Conservation (phyloP, 1,140 invertebrate species). For the Formica exsecta region DNA sequence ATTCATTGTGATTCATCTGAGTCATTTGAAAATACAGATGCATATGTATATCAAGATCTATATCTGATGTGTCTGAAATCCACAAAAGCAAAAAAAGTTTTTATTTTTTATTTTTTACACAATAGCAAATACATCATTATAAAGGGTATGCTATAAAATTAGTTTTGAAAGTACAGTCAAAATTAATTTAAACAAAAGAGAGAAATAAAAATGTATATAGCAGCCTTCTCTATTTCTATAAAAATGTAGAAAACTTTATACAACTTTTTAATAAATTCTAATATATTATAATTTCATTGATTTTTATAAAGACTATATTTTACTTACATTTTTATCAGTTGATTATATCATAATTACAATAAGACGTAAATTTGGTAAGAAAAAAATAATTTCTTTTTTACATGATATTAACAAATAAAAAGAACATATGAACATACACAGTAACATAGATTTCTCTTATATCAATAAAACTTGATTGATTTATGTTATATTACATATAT, state of each 20-base stretch:
- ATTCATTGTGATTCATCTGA: constrained; percentile 36
- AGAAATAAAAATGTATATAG: neutral
- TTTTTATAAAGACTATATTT: neutral
- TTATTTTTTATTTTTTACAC: constrained; percentile 12
- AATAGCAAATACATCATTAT: constrained; percentile 5
- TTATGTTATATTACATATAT: neutral
- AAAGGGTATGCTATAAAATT: neutral
- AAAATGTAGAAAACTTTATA: neutral
- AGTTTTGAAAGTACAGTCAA: neutral
- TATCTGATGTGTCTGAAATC: neutral
- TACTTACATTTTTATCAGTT: neutral
- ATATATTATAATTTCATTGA: neutral
- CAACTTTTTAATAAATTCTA: constrained; percentile 6
- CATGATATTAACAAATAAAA: constrained; percentile 14
- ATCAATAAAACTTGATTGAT: neutral
- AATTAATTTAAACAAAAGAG: neutral
- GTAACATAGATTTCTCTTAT: neutral
- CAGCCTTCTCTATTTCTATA: neutral
- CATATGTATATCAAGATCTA: neutral
- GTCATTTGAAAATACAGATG: constrained; percentile 38
- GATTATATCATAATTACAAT: neutral
- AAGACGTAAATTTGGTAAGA: neutral
- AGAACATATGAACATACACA: neutral
- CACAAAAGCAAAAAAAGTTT: neutral
- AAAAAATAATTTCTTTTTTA: neutral